Percentiles rank a stretch among this genome's conserved stretches.
phyloP scores from a whole-genome alignment of 2,888 invertebrate species.

The Agonopterix arenella region DNA sequence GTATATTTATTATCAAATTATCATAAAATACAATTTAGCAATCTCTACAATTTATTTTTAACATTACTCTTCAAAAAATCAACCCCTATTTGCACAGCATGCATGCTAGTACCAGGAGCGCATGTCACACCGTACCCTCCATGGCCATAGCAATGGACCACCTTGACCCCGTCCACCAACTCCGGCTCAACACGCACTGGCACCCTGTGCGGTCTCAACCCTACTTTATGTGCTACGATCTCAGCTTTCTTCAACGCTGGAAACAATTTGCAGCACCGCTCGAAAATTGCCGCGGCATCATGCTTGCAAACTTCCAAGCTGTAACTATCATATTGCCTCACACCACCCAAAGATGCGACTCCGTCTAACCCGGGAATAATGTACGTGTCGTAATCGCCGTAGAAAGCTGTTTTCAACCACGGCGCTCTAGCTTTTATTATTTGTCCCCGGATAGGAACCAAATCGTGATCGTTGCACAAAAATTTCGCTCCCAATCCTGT shows the following conservation, averaged over 20 bases:
- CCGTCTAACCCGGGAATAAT: conserved; percentile 87
- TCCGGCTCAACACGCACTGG: conserved; percentile 85
- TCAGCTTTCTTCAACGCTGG: conserved; percentile 80
- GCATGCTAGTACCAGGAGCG: conserved; percentile 90
- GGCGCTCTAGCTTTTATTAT: conserved; percentile 89
- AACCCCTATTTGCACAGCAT: conserved; percentile 83
- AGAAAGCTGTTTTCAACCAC: conserved; percentile 93
- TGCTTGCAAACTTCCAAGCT: conserved; percentile 80
- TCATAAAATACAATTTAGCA: too few species aligned
- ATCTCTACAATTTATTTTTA: conserved; percentile 44
- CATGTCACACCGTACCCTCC: conserved; percentile 95
- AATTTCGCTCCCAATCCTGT: conserved; percentile 88
- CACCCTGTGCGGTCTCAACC: conserved; percentile 88
- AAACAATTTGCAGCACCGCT: conserved; percentile 85
- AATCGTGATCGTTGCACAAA: conserved; percentile 83
- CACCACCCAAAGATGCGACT: conserved; percentile 89
- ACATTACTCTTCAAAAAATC: conserved; percentile 63
- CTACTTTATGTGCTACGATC: conserved; percentile 81
- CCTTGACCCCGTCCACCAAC: conserved; percentile 57
- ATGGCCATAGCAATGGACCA: conserved; percentile 97
- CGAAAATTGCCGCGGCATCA: conserved; percentile 86
- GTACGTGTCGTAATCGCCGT: conserved; percentile 91
- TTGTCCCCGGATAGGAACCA: conserved; percentile 91
- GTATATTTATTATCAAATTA: not conserved
- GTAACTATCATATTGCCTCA: conserved; percentile 88